Base-by-base conservation (phyloP, 2,797 vertebrate species). In the Tolypeutes matacus region DNA sequence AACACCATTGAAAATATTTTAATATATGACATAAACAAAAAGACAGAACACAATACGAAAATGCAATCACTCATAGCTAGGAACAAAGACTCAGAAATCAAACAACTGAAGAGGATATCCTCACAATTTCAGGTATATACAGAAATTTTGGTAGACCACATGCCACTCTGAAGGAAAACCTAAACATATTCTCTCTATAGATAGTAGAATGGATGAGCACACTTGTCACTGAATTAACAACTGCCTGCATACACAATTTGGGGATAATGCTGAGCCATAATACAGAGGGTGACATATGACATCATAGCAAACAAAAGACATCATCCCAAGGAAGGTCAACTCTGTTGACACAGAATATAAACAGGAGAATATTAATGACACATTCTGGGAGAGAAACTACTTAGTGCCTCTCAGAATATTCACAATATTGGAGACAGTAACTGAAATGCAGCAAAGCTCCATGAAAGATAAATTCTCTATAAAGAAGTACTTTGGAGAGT, bases 291-390 rank as follows among this genome's bases (percentile, higher is more conserved):
- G 36, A 18, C 65, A 92, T 27, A 95, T 95, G 76, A 89, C 89
- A 31, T n/a, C 17, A 1, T 86, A 95, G 10, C n/a, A 49, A 15
- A 91, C 94, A 39, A 60, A 67, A 17, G 94, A 83, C 89, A 95
- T 95, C 20, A 15, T 9, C n/a, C 58, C 67, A 46, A 95, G 67
- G 51, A 95, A 42, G 25, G 72, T 23, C 75, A 95, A 67, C 36
- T 95, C 94, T 0, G 56, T 75, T 11, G 83, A 89, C 83, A 65
- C 91, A 86, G 7, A 92, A n/a, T 15, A 91, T 83, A 29, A 95
- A 77, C 58, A 67, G 86, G 34, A 92, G 91, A 56, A 95, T 65
- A 23, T 95, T 89, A 14, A 67, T 60, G 88, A 91, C 86, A 89
- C 94, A 95, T 10, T 60, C 89, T 11, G 65, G 69, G 69, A 91